These are phyloP conservation scores for Odontomachus brunneus DNA, from an alignment of 1,140 invertebrate genomes.

Conservation along the genomic window DNA sequence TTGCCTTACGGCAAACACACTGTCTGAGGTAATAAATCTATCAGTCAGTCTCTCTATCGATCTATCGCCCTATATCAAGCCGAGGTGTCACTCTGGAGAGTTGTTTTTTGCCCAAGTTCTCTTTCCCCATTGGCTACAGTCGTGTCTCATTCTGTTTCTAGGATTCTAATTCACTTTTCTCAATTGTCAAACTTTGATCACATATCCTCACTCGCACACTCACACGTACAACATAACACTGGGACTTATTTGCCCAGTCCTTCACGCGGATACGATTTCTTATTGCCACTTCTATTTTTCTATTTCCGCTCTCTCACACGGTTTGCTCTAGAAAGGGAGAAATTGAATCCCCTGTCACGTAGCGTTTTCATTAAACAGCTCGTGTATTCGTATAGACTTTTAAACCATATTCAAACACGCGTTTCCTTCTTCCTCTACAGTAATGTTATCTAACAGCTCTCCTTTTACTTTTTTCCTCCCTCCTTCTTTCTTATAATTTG, in stretches of 20 bases:
- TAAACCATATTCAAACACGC: constrained; percentile 14
- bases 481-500: background rate
- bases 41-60: constrained; percentile 37
- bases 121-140: background rate
- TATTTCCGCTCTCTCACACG: background rate
- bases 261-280: constrained; percentile 1
- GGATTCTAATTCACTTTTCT: constrained; percentile 51
- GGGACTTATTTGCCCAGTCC: constrained; percentile 20
- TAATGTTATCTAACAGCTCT: background rate
- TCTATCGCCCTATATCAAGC: background rate
- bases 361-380: constrained; percentile 20
- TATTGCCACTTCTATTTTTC: background rate
- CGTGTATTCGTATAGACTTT: background rate
- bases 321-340: background rate
- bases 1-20: constrained; percentile 18
- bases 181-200: constrained; percentile 52
- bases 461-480: background rate
- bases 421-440: background rate
- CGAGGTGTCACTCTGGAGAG: constrained; percentile 20
- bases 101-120: constrained; percentile 29
- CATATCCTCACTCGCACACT: background rate
- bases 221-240: no score
- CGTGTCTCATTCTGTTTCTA: constrained; percentile 22
- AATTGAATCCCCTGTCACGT: constrained; percentile 36
- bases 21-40: constrained; percentile 41